Percentiles rank a stretch among this genome's conserved stretches.
Conservation (phyloP, 2,888 invertebrate species). For the Amphimallon solstitiale region DNA sequence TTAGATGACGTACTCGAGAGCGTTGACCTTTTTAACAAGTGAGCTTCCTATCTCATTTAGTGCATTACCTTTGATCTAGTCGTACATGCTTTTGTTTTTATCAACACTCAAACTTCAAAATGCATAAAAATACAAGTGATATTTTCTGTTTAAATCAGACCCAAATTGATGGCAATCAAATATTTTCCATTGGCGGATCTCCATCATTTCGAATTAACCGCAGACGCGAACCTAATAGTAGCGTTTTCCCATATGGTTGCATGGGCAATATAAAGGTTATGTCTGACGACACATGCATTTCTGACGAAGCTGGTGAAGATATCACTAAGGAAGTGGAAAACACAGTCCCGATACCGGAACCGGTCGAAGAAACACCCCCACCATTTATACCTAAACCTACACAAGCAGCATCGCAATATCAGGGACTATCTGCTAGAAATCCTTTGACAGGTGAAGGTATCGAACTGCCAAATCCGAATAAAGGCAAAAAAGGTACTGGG, state of each 20-base stretch:
- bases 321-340: conserved; percentile 21
- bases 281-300: not conserved
- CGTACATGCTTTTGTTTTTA: conserved; percentile 17
- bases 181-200: conserved; percentile 58
- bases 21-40: not conserved
- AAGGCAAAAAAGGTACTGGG: conserved; percentile 25
- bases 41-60: too few species aligned
- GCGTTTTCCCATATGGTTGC: conserved; percentile 50
- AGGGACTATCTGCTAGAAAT: conserved; percentile 46
- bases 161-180: conserved; percentile 55
- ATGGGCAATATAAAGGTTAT: conserved; percentile 44
- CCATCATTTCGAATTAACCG: conserved; percentile 55
- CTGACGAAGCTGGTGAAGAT: not conserved
- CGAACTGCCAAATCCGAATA: conserved; percentile 25
- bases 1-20: not conserved
- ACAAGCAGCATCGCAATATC: conserved; percentile 4
- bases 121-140: conserved; percentile 54
- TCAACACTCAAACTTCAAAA: conserved; percentile 38
- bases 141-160: conserved; percentile 58
- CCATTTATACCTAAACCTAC: not conserved
- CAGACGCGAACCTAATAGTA: conserved; percentile 47
- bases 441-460: conserved; percentile 52
- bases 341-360: conserved; percentile 3
- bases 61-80: not conserved
- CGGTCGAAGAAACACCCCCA: not conserved